A percentile compares a stretch with the other conserved stretches of the same genome.
Conservation (phyloP, 1,140 invertebrate species). For the Leptopilina clavipes region DNA sequence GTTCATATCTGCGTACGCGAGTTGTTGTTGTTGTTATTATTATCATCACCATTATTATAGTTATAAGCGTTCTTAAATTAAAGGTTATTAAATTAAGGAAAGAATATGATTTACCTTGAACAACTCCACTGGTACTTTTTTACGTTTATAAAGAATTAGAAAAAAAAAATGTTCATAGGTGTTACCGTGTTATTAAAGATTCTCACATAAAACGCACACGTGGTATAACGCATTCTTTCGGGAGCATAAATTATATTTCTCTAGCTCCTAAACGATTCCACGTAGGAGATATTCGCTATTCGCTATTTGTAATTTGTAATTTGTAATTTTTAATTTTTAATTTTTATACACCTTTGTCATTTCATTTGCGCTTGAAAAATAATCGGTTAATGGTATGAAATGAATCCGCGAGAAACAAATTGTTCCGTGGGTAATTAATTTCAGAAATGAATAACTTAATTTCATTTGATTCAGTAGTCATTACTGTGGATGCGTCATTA, state of each 20-base stretch:
- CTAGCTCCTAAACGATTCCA: background rate
- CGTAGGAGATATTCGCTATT: background rate
- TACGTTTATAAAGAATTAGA: background rate
- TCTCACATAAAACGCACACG: background rate
- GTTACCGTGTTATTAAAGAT: conserved; percentile 28
- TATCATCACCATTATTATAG: background rate
- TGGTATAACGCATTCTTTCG: conserved; percentile 16
- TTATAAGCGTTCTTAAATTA: background rate
- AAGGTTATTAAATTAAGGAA: conserved; percentile 20
- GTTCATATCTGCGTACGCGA: conserved; percentile 22
- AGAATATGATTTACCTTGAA: conserved; percentile 26
- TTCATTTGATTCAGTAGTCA: background rate
- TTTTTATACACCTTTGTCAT: too few species aligned
- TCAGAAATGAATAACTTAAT: background rate
- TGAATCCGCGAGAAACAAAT: too few species aligned
- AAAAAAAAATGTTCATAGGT: background rate
- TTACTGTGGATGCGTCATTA: background rate
- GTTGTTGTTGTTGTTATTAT: background rate
- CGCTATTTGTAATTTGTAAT: too few species aligned
- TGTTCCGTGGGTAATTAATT: too few species aligned
- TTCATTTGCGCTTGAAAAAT: too few species aligned
- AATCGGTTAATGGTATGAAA: too few species aligned
- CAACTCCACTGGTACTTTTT: background rate
- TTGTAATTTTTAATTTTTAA: too few species aligned
- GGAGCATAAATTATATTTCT: background rate